Conservation (phyloP, 2,797 vertebrate species). For the Philypnodon macrostomus region DNA sequence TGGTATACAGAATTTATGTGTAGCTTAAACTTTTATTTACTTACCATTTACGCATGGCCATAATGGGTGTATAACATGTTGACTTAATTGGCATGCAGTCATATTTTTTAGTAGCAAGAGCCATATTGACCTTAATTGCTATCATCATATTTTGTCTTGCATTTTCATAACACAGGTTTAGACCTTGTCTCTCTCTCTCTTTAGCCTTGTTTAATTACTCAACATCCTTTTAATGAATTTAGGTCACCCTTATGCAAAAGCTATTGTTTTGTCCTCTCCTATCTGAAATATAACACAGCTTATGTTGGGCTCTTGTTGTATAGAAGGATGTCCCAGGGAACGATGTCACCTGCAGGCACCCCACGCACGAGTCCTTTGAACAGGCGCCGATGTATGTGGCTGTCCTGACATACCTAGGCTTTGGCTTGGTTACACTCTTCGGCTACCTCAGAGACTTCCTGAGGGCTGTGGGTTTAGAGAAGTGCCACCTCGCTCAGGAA, state of each 20-base stretch:
- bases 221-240: conserved; percentile 10
- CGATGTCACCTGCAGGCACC: conserved; percentile 57
- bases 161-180: not conserved
- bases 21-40: too few species aligned
- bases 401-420: conserved; percentile 89
- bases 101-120: too few species aligned
- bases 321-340: conserved; percentile 78
- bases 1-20: too few species aligned
- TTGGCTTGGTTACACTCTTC: conserved; percentile 87
- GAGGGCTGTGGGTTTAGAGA: conserved; percentile 87
- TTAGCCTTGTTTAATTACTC: conserved; percentile 13
- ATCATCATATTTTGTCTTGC: too few species aligned
- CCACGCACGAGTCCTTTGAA: conserved; percentile 81
- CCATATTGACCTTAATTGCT: too few species aligned
- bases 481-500: conserved; percentile 83
- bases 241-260: conserved; percentile 10
- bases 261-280: conserved; percentile 30
- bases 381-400: conserved; percentile 88
- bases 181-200: conserved; percentile 7
- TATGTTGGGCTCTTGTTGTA: conserved; percentile 45
- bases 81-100: too few species aligned
- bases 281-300: conserved; percentile 28
- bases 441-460: conserved; percentile 93
- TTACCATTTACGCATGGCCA: too few species aligned
- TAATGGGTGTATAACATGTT: too few species aligned